These are phyloP conservation scores for Ectropis grisescens DNA, from an alignment of 1,140 invertebrate species.

Conservation along the genomic window DNA sequence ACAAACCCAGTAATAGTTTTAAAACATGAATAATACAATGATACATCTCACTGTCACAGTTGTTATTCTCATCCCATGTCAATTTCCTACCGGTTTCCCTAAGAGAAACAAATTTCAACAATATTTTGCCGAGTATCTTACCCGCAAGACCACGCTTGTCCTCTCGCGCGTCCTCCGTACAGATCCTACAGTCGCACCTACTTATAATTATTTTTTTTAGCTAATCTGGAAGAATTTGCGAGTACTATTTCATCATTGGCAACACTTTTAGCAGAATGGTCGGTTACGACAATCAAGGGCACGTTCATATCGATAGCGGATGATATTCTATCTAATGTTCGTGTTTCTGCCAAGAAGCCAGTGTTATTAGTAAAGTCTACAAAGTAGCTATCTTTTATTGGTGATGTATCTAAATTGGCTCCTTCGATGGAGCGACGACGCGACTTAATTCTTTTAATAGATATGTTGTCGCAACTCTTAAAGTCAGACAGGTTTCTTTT, in stretches of 20 bases:
- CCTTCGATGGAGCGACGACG: no score
- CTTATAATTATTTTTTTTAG: slow-evolving; percentile 41
- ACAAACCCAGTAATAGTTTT: slow-evolving; percentile 49
- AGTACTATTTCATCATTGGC: slow-evolving; percentile 16
- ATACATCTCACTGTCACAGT: slow-evolving; percentile 49
- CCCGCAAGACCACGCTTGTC: slow-evolving; percentile 25
- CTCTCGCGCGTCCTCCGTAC: slow-evolving; percentile 30
- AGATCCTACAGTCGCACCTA: slow-evolving; percentile 53
- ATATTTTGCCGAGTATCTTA: slow-evolving; percentile 33
- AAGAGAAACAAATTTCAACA: slow-evolving; percentile 37
- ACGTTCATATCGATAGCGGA: no score
- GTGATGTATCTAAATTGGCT: no score
- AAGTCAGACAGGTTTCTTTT: slow-evolving; percentile 26
- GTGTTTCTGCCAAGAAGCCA: no score
- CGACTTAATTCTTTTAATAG: no score
- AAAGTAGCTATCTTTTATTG: no score
- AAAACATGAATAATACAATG: slow-evolving; percentile 40
- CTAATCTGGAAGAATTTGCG: slow-evolving; percentile 33
- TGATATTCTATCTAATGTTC: no score
- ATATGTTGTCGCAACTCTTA: slow-evolving; percentile 31
- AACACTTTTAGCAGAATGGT: slow-evolving; percentile 14
- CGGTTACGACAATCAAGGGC: no score
- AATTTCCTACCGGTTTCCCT: slow-evolving; percentile 35
- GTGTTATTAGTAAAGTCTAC: no score
- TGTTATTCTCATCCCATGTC: slow-evolving; percentile 46